phyloP scores from a whole-genome alignment of 2,888 invertebrate species.

The Nemotelus nigrinus region DNA sequence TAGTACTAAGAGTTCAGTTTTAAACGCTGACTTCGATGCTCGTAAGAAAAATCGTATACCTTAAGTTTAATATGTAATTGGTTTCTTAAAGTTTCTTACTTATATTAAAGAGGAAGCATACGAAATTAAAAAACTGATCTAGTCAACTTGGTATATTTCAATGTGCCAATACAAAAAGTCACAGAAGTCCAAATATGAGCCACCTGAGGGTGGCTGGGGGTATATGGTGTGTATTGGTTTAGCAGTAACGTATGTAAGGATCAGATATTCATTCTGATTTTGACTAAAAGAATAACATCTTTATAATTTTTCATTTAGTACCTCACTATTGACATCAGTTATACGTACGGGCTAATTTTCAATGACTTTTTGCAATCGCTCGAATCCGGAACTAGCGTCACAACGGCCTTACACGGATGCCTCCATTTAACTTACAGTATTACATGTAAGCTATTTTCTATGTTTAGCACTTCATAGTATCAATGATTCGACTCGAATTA shows the following conservation, averaged over 20 bases:
- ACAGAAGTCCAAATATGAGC: constrained; percentile 53
- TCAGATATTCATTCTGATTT: constrained; percentile 11
- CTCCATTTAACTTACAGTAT: constrained; percentile 68
- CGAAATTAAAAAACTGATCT: too few relatives aligned
- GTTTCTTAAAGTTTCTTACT: too few relatives aligned
- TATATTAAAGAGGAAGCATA: too few relatives aligned
- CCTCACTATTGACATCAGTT: constrained; percentile 73
- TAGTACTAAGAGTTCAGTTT: too few relatives aligned
- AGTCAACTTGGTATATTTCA: too few relatives aligned
- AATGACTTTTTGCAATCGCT: constrained; percentile 73
- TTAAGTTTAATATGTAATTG: too few relatives aligned
- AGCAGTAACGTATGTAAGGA: constrained; percentile 78
- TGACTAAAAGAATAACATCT: background rate
- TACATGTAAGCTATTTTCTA: constrained; percentile 56
- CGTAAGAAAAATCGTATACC: too few relatives aligned
- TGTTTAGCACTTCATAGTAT: background rate
- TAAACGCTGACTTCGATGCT: too few relatives aligned
- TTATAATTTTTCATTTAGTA: constrained; percentile 65
- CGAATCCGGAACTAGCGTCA: constrained; percentile 75
- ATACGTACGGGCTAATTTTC: constrained; percentile 77
- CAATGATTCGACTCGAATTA: too few relatives aligned
- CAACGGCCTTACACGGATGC: constrained; percentile 75
- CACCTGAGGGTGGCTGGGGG: constrained; percentile 86
- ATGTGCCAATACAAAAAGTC: background rate
- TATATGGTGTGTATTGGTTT: constrained; percentile 79